phyloP scores from a whole-genome alignment of 2,797 vertebrate species.

The Astyanax mexicanus region DNA sequence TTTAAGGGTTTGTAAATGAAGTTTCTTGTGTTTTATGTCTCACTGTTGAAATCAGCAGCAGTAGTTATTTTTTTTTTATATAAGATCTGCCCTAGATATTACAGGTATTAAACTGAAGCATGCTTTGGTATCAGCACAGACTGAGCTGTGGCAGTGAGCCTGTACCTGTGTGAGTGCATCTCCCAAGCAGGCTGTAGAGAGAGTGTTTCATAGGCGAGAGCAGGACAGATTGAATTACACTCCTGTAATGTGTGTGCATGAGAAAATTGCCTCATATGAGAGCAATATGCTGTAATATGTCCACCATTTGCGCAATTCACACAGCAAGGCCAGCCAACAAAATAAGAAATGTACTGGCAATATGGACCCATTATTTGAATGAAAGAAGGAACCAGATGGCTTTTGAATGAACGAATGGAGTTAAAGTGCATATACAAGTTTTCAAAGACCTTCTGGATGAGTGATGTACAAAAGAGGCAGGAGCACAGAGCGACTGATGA shows the following conservation, averaged over 20 bases:
- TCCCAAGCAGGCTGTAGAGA: not conserved
- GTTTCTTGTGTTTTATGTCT: no score
- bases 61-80: no score
- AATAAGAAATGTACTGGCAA: slow-evolving; percentile 36
- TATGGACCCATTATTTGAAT: slow-evolving; percentile 19
- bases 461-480: slow-evolving; percentile 8
- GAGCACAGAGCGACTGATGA: slow-evolving; percentile 2
- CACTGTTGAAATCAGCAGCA: no score
- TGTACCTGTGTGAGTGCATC: slow-evolving; percentile 10
- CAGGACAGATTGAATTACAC: slow-evolving; percentile 42
- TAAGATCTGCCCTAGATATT: no score
- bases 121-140: not conserved
- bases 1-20: no score
- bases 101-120: no score
- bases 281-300: slow-evolving; percentile 34
- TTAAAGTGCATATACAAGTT: not conserved
- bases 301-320: slow-evolving; percentile 39
- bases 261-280: slow-evolving; percentile 32
- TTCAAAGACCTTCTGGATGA: slow-evolving; percentile 7
- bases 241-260: slow-evolving; percentile 6
- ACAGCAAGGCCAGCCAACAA: slow-evolving; percentile 17
- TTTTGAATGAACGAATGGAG: slow-evolving; percentile 16
- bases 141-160: slow-evolving; percentile 9
- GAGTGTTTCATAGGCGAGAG: slow-evolving; percentile 33
- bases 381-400: slow-evolving; percentile 22